phyloP scores from a whole-genome alignment of 2,888 invertebrate genomes.

The Ophion ellenae region DNA sequence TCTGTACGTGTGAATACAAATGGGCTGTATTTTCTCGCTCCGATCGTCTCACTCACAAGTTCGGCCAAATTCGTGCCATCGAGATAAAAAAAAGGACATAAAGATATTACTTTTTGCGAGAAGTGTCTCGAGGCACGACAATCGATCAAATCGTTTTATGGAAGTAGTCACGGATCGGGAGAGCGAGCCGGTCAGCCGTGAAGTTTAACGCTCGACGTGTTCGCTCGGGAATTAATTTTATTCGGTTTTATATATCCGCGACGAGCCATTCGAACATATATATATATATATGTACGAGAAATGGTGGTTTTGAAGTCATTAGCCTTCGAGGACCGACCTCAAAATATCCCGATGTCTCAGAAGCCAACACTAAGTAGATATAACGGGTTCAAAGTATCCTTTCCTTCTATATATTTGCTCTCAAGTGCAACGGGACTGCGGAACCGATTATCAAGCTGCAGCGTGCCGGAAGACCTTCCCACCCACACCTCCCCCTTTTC shows the following conservation, averaged over 20 bases:
- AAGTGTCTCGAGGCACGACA: slow-evolving; percentile 57
- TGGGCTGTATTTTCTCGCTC: background rate
- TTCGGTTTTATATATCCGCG: slow-evolving; percentile 48
- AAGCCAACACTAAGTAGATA: background rate
- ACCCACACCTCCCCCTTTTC: slow-evolving; percentile 7
- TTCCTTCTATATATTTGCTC: slow-evolving; percentile 3
- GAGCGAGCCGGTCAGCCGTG: slow-evolving; percentile 49
- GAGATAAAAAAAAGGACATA: slow-evolving; percentile 8
- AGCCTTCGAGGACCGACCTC: background rate
- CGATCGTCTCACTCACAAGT: background rate
- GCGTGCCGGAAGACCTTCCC: slow-evolving; percentile 40
- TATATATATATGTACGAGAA: background rate
- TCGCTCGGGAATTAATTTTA: slow-evolving; percentile 57
- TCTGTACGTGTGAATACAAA: background rate
- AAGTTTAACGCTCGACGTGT: slow-evolving; percentile 66
- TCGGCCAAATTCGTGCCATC: background rate
- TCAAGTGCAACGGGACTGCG: slow-evolving; percentile 54
- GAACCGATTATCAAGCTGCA: slow-evolving; percentile 60
- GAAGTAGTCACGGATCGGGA: slow-evolving; percentile 52
- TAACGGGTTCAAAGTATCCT: background rate
- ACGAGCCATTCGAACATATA: slow-evolving; percentile 25
- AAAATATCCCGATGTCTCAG: background rate
- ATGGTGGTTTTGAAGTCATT: background rate
- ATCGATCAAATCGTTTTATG: slow-evolving; percentile 46
- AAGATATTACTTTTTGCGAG: background rate